Evolutionary conservation across 2,888 invertebrate genomes (phyloP), one percentile per base, ranked within the genome.

Genomic region (Lypha dubia): DNA sequence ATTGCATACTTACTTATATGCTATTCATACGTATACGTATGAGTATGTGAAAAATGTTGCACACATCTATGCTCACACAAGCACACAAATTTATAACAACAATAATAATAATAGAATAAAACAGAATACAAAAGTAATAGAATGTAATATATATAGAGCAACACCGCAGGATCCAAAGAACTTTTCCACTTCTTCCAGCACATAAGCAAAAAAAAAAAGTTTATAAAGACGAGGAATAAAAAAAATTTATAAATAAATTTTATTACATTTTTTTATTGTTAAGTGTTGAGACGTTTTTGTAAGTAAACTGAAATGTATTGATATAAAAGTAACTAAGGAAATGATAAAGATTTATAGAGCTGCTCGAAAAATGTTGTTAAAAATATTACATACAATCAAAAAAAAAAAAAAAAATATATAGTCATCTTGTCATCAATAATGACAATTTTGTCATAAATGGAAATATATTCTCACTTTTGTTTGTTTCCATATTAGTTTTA

Each of bases 161-260:
- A 46, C 79, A 70, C 70, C 63, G 41, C 46, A 79, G 75, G 63
- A 75, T 56, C 49, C 68, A 75, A 83, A 79, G 32, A 75, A 79
- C 77, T 82, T 82, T 73, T 71, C 44, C 60, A 70, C 41, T 79
- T 58, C 49, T 22, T 51, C 13, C 62, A 38, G 24, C 51, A 63
- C 11, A 65, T 46, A 46, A 71, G 20, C 5, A 32, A 62, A 15
- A 11, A 53, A n/a, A n/a, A n/a, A n/a, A n/a, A n/a, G n/a, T n/a
- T n/a, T 15, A 3, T 2, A 22, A 32, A 56, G 32, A 13, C 9
- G 7, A 38, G 1, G 9, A 60, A 17, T 20, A 22, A 67, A 41
- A 60, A 51, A 46, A 15, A 24, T 53, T 28, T 62, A 28, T 20
- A 62, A 32, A 74, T 44, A 74, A 68, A 75, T 62, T 74, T 9